Percentiles rank a stretch among this genome's conserved stretches.
Conservation (phyloP, 1,140 invertebrate species). For the Tachypleus tridentatus region DNA sequence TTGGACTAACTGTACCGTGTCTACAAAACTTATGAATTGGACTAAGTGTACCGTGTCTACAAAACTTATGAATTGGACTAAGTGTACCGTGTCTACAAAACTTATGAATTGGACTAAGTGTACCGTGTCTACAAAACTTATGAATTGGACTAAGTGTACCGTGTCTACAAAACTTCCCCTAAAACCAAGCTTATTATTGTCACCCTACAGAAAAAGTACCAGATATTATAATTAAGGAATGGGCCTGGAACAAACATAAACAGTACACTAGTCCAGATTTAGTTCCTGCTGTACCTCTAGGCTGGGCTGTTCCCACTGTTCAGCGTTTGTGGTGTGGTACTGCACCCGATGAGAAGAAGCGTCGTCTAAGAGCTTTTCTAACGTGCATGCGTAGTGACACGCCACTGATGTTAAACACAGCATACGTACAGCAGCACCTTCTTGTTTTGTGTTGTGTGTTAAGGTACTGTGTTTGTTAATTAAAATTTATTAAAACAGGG, state of each 20-base stretch:
- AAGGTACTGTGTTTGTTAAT: slow-evolving; percentile 40
- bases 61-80: too few species aligned
- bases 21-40: too few species aligned
- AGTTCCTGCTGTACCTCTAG: slow-evolving; percentile 63
- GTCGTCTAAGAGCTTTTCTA: slow-evolving; percentile 68
- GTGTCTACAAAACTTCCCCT: too few species aligned
- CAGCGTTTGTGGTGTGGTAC: slow-evolving; percentile 84
- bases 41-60: too few species aligned
- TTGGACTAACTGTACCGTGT: too few species aligned
- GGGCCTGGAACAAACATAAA: slow-evolving; percentile 66
- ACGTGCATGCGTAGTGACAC: slow-evolving; percentile 80
- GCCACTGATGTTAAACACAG: slow-evolving; percentile 71
- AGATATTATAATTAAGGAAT: slow-evolving; percentile 61
- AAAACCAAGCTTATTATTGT: too few species aligned
- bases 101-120: too few species aligned
- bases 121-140: too few species aligned
- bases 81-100: too few species aligned
- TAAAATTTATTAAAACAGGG: too few species aligned
- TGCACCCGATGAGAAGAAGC: slow-evolving; percentile 71
- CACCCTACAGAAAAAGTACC: slow-evolving; percentile 38
- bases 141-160: too few species aligned
- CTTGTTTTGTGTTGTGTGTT: slow-evolving; percentile 74
- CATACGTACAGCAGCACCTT: slow-evolving; percentile 76
- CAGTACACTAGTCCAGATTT: slow-evolving; percentile 55
- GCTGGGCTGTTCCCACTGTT: slow-evolving; percentile 80